A percentile compares a stretch with the other conserved stretches of the same genome.
Evolutionary conservation across 2,797 vertebrate genomes (phyloP).

Genomic region (Enteromius anoplus): DNA sequence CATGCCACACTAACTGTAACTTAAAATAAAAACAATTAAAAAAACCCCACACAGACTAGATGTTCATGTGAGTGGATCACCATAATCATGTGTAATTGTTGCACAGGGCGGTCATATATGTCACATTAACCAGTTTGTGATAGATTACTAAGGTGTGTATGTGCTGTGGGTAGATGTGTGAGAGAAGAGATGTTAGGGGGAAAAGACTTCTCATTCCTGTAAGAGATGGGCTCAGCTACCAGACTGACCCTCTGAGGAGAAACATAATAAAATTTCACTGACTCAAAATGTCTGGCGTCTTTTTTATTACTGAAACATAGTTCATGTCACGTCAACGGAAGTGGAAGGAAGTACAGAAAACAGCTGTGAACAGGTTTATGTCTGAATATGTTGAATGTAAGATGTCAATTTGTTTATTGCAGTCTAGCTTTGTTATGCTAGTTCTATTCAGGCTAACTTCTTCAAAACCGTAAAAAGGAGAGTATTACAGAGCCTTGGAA

Average conservation of each 20-base stretch:
- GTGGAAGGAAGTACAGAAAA: background rate
- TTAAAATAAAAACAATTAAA: constrained; percentile 26
- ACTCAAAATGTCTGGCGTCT: constrained; percentile 20
- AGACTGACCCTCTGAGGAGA: constrained; percentile 41
- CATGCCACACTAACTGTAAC: constrained; percentile 54
- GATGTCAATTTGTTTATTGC: background rate
- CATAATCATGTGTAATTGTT: constrained; percentile 54
- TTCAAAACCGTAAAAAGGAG: no score
- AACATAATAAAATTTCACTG: constrained; percentile 51
- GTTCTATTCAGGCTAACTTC: background rate
- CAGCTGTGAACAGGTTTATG: background rate
- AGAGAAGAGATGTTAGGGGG: constrained; percentile 28
- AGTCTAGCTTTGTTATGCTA: background rate
- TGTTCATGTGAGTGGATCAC: constrained; percentile 53
- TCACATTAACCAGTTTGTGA: constrained; percentile 44
- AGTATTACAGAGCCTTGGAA: no score
- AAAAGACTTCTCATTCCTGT: constrained; percentile 43
- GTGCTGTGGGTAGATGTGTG: constrained; percentile 39
- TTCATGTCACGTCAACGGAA: background rate
- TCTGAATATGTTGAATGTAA: background rate
- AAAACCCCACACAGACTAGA: constrained; percentile 34
- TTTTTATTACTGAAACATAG: background rate
- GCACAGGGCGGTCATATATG: constrained; percentile 17
- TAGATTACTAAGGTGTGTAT: constrained; percentile 53
- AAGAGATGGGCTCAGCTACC: constrained; percentile 33